Evolutionary conservation across 2,797 vertebrate genomes (phyloP).

Genomic region (Sebastes hopkinsi): DNA sequence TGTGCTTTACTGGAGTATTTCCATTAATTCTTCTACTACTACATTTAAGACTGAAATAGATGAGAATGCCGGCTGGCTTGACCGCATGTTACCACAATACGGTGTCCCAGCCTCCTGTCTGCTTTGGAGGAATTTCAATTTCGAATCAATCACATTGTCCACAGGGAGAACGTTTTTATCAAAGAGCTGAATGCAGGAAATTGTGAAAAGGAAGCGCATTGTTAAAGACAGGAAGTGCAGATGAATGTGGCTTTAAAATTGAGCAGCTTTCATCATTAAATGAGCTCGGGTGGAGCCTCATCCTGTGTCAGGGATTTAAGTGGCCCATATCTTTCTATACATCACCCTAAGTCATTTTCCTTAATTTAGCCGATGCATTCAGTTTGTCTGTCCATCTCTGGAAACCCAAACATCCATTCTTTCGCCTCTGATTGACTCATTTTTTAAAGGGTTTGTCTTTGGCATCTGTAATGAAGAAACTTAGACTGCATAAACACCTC

Average conservation of each 20-base stretch:
- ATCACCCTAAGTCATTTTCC: slow-evolving; percentile 20
- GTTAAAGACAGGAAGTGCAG: slow-evolving; percentile 64
- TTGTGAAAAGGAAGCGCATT: slow-evolving; percentile 45
- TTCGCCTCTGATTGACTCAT: no score
- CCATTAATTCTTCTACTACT: no score
- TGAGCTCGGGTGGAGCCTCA: slow-evolving; percentile 38
- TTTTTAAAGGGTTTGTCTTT: no score
- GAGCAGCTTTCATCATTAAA: slow-evolving; percentile 47
- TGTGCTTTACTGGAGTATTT: no score
- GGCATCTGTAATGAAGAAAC: no score
- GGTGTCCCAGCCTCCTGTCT: background rate
- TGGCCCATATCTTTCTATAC: slow-evolving; percentile 35
- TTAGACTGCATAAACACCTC: no score
- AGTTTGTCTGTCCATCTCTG: background rate
- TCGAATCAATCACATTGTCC: slow-evolving; percentile 16
- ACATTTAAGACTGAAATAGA: no score
- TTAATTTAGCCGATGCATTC: background rate
- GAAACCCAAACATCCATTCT: no score
- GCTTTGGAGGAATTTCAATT: slow-evolving; percentile 1
- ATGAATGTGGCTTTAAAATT: slow-evolving; percentile 30
- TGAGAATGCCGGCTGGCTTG: no score
- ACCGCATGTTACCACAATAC: no score
- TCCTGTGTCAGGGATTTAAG: slow-evolving; percentile 48
- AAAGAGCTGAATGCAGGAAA: slow-evolving; percentile 29
- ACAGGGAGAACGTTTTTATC: background rate